These are phyloP conservation scores for Drosophila ogumai DNA, from an alignment of 1,140 invertebrate species.

Conservation along the genomic window DNA sequence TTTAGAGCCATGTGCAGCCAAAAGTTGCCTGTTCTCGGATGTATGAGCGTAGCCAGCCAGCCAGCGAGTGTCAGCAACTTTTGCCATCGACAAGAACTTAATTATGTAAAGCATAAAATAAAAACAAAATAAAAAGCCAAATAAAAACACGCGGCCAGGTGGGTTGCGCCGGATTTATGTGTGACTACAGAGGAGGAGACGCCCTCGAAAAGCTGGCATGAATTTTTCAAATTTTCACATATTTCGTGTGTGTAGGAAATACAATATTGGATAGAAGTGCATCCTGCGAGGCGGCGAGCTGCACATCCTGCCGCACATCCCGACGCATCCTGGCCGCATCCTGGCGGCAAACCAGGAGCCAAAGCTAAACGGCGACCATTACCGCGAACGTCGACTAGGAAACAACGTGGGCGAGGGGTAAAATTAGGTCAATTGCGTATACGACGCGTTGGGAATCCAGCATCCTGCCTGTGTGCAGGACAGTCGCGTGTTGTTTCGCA, in stretches of 20 bases:
- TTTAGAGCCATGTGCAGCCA: conserved; percentile 34
- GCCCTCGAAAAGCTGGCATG: conserved; percentile 14
- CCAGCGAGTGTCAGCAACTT: conserved; percentile 38
- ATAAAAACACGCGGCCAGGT: conserved; percentile 1
- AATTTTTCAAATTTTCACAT: conserved; percentile 38
- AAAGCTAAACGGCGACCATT: conserved; percentile 60
- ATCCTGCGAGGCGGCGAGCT: conserved; percentile 46
- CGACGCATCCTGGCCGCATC: conserved; percentile 33
- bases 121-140: conserved; percentile 26
- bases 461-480: conserved; percentile 51
- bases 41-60: conserved; percentile 7
- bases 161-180: background rate
- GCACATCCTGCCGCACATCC: conserved; percentile 48
- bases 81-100: conserved; percentile 42
- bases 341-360: conserved; percentile 54
- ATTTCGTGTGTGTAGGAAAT: conserved; percentile 7
- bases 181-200: background rate
- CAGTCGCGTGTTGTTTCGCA: conserved; percentile 43
- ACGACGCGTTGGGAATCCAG: conserved; percentile 53
- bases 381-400: conserved; percentile 39
- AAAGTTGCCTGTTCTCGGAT: conserved; percentile 31
- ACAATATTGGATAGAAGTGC: conserved; percentile 54
- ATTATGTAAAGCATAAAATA: conserved; percentile 47
- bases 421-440: conserved; percentile 73
- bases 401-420: conserved; percentile 17